Conservation (phyloP, 37 sponge, comb jelly and placozoan genomes). For the Cladorhizidae sp. region DNA sequence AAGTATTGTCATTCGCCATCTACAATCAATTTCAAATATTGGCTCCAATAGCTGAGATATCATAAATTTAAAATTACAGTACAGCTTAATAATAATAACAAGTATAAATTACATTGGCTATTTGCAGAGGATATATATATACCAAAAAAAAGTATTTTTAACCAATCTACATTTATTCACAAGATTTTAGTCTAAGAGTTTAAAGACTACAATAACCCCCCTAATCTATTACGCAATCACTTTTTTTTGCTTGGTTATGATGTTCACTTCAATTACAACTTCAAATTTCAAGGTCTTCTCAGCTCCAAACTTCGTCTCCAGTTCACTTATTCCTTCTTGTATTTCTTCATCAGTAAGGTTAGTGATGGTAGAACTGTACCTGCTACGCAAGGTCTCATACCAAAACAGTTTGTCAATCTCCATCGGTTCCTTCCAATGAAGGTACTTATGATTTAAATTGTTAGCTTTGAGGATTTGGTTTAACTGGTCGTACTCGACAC, state of each 20-base stretch:
- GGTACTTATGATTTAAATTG: not conserved
- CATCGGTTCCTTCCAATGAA: not conserved
- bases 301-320: not conserved
- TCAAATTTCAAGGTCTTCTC: not conserved
- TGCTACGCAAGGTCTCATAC: not conserved
- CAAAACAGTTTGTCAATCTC: not conserved
- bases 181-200: too few relatives aligned
- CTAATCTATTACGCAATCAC: too few relatives aligned
- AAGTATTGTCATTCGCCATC: too few relatives aligned
- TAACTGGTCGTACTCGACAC: not conserved
- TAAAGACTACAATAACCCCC: too few relatives aligned
- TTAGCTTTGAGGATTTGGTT: not conserved
- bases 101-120: too few relatives aligned
- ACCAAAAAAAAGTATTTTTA: too few relatives aligned
- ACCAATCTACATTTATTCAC: too few relatives aligned
- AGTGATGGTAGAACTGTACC: not conserved
- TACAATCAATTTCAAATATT: too few relatives aligned
- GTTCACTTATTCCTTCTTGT: constrained; percentile 1
- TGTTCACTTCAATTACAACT: not conserved
- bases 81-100: too few relatives aligned
- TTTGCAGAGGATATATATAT: too few relatives aligned
- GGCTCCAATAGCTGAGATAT: too few relatives aligned
- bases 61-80: too few relatives aligned
- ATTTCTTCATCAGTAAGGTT: not conserved
- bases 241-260: constrained; percentile 1